Conservation (phyloP, 2,888 invertebrate genomes). For the Aspidiotus rigidus region DNA sequence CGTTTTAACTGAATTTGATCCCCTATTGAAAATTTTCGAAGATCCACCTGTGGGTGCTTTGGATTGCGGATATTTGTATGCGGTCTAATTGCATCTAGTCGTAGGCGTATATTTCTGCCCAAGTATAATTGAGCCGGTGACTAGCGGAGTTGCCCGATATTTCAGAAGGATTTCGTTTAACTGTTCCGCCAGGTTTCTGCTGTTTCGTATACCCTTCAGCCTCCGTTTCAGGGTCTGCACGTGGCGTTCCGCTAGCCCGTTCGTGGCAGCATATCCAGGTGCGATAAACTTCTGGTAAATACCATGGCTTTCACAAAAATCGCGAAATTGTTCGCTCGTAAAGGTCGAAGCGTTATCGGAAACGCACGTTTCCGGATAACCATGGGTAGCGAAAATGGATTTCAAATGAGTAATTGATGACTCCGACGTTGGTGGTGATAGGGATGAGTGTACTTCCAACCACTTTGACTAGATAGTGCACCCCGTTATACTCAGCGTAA, state of each 20-base stretch:
- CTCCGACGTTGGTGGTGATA: background rate
- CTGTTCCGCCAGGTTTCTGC: too few relatives aligned
- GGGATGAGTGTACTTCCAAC: background rate
- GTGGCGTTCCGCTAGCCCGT: too few relatives aligned
- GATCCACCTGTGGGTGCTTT: too few relatives aligned
- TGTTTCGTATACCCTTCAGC: too few relatives aligned
- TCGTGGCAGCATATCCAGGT: too few relatives aligned
- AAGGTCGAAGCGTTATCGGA: constrained; percentile 1
- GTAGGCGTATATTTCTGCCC: background rate
- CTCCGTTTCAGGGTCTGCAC: too few relatives aligned
- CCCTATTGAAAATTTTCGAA: too few relatives aligned
- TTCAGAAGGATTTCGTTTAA: too few relatives aligned
- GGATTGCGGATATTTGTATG: too few relatives aligned
- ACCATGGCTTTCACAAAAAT: background rate
- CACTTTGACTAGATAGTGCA: background rate
- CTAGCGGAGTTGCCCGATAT: background rate
- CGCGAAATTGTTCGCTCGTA: background rate
- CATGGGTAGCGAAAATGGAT: background rate
- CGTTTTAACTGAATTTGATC: too few relatives aligned
- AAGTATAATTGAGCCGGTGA: background rate
- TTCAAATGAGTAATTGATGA: too few relatives aligned
- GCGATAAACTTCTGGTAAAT: background rate
- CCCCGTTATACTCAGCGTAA: background rate
- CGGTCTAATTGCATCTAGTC: too few relatives aligned
- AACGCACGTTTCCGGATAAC: background rate